Base-by-base conservation (phyloP, 2,113 vertebrate species). In the Morone chrysops region DNA sequence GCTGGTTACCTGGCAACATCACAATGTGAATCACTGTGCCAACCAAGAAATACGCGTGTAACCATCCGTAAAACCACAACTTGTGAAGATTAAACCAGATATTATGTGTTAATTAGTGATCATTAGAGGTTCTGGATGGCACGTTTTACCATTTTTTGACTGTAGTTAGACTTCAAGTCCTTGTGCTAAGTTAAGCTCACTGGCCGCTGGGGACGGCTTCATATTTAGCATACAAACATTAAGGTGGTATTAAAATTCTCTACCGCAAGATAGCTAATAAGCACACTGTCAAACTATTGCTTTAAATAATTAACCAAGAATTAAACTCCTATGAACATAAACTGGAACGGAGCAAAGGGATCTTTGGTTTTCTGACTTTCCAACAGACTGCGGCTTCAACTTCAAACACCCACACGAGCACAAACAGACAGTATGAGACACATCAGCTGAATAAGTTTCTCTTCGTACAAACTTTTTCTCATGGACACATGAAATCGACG, bases 171-270 rank as follows among this genome's bases (percentile, higher is more conserved):
- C 20, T 36, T n/a, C 38, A 40, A 11, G 41, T 60, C 59, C 38
- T 48, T n/a, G 17, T 61, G 45, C 22, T 63, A 51, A 41, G 53
- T 11, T 48, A 59, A 53, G 40, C 17, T n/a, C 14, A 59, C 9
- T 1, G 0, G 20, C 47, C 11, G 66, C 63, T 71, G 13, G 18
- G 0, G 8, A 4, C 60, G 25, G 59, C 14, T 70, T 36, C 12
- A 79, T 62, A 45, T 70, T 84, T 25, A 63, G 47, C 45, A 74
- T 40, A 41, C 1, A 57, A 18, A 67, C 48, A 80, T 78, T 22
- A 81, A 54, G 60, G 50, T 38, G 8, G 22, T 51, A 51, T 18
- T 12, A 13, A 61, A 71, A 25, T 60, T 75, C 31, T 74, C 53
- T 17, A 48, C 31, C 63, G 18, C 12, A 22, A 48, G 40, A 62